phyloP scores from a whole-genome alignment of 2,113 vertebrate species.

The Phaethornis superciliosus region DNA sequence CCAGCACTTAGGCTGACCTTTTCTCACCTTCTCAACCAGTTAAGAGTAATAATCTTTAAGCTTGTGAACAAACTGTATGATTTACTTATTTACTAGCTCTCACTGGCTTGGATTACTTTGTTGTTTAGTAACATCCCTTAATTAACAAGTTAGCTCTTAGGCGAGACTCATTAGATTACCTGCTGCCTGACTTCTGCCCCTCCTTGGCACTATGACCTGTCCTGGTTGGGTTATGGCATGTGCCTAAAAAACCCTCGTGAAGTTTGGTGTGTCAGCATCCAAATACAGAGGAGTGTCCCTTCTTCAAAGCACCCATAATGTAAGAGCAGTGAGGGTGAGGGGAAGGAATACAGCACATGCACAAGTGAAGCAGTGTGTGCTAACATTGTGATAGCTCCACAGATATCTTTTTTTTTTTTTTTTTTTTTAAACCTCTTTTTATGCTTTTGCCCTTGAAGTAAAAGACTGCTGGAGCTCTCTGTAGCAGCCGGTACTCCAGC shows the following conservation, averaged over 20 bases:
- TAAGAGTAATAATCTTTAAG: neutral
- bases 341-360: neutral
- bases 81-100: neutral
- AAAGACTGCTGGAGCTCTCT: neutral
- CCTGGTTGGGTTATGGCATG: neutral
- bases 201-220: neutral
- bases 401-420: neutral
- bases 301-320: neutral
- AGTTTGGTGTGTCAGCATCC: neutral
- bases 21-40: neutral
- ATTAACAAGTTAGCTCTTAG: neutral
- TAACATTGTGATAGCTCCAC: neutral
- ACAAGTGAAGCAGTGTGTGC: neutral
- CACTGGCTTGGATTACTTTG: neutral
- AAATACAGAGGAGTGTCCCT: neutral
- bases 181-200: neutral
- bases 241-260: neutral
- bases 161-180: neutral
- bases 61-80: neutral
- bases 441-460: neutral
- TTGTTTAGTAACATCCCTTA: neutral
- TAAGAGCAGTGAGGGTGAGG: neutral
- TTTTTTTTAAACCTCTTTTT: neutral
- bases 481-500: neutral
- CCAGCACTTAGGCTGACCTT: rapidly evolving